A percentile compares a stretch with the other conserved stretches of the same genome.
Conservation (phyloP, 2,797 vertebrate genomes). For the Chelmon rostratus region DNA sequence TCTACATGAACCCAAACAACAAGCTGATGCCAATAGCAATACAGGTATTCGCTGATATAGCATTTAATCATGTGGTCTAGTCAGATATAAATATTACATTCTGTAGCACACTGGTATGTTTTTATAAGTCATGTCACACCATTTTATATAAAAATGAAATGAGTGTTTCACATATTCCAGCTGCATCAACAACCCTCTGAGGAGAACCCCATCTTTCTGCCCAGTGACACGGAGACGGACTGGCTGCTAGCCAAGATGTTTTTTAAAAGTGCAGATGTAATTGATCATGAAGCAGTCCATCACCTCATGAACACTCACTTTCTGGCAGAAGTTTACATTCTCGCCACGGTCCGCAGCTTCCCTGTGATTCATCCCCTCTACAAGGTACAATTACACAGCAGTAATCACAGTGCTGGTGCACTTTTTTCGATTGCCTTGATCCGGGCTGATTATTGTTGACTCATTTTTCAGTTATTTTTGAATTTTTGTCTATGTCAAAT, state of each 20-base stretch:
- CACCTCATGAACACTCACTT: conserved; percentile 84
- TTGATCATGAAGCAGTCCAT: conserved; percentile 74
- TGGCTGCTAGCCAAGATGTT: conserved; percentile 88
- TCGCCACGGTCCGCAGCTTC: conserved; percentile 80
- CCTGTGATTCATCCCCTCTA: conserved; percentile 85
- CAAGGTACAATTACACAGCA: conserved; percentile 74
- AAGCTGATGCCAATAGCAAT: conserved; percentile 57
- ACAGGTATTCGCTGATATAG: neutral
- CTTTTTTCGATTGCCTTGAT: neutral
- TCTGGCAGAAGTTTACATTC: conserved; percentile 75
- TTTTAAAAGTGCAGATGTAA: conserved; percentile 77
- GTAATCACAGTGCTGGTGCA: neutral
- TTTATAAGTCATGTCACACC: neutral
- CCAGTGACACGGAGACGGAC: conserved; percentile 81
- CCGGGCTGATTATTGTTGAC: too few species aligned
- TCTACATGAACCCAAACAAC: conserved; percentile 56
- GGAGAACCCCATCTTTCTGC: conserved; percentile 85
- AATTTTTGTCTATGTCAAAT: too few species aligned
- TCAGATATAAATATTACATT: neutral
- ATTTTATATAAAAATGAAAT: neutral
- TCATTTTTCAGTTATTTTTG: neutral
- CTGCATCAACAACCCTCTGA: conserved; percentile 82
- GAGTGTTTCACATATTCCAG: conserved; percentile 57
- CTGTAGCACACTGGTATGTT: too few species aligned
- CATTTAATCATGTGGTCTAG: neutral